Base-by-base conservation (phyloP, 2,888 invertebrate genomes). In the Heliconius erato region DNA sequence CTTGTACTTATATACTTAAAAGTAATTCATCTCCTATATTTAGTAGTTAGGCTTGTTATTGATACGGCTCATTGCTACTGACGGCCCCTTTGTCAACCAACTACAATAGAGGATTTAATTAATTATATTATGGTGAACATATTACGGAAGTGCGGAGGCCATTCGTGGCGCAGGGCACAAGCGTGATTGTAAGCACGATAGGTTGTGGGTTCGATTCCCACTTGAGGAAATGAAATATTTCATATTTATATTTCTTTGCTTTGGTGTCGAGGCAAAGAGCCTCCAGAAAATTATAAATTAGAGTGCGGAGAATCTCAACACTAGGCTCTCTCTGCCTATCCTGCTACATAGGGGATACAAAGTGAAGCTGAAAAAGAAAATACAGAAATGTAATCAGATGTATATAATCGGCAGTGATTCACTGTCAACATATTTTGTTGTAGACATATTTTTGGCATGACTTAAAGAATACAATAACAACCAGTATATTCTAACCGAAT, bases 361-460 rank as follows among this genome's bases (percentile, higher is more conserved):
- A 0, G 23, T 54, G 23, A 19, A 54, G 23, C 54, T 9, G 23
- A 54, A 19, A 54, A 54, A 4, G 7, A 54, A 23, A 23, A n/a
- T n/a, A 72, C 26, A 26, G n/a, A 71, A 71, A 71, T 71, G 26
- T 44, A 71, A 71, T 71, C 6, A 72, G 14, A 23, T 44, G 44
- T 72, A 44, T 72, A 72, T 72, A 44, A 44, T 44, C 26, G 71
- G 49, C 72, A 44, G 44, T 72, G 72, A 72, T 49, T 72, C 72
- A 72, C 26, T 72, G 49, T 28, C 26, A 26, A 44, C 19, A 44
- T 49, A 49, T 72, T 49, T 72, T 72, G 72, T 44, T 49, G 44
- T n/a, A 26, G 40, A 72, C 44, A 72, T 72, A 49, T 72, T 72
- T 72, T 49, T 16, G 72, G 49, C 72, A 49, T 72, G 44, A 72